These are phyloP conservation scores for Ginglymostoma cirratum DNA, from an alignment of 2,113 vertebrate genomes.

Conservation along the genomic window DNA sequence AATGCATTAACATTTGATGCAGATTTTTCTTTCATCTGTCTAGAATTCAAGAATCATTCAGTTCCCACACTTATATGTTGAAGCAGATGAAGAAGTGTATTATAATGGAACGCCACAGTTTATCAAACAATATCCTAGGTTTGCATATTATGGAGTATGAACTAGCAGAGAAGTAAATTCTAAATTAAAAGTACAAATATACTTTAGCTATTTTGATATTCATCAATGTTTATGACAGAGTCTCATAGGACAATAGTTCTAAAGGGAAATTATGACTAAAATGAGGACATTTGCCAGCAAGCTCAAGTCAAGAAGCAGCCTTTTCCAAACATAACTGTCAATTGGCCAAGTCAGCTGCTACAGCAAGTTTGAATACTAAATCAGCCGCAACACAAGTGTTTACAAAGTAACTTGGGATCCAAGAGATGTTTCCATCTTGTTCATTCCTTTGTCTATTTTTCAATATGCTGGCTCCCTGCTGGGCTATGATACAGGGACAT, in stretches of 20 bases:
- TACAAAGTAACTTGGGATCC: neutral
- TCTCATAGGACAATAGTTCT: neutral
- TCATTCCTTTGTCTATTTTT: neutral
- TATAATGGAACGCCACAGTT: neutral
- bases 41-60: neutral
- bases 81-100: neutral
- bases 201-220: neutral
- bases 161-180: neutral
- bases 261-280: neutral
- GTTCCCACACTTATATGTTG: neutral
- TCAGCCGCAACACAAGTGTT: neutral
- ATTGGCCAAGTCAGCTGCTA: neutral
- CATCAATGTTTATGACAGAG: neutral
- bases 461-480: neutral
- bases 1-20: constrained; percentile 9
- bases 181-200: neutral
- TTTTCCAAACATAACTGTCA: neutral
- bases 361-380: neutral
- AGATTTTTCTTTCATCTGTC: neutral
- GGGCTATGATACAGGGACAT: neutral
- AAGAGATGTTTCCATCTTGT: neutral
- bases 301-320: neutral
- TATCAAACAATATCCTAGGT: neutral
- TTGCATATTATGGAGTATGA: neutral
- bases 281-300: neutral